Conservation (phyloP, 2,113 vertebrate genomes). For the Hemibagrus wyckioides region DNA sequence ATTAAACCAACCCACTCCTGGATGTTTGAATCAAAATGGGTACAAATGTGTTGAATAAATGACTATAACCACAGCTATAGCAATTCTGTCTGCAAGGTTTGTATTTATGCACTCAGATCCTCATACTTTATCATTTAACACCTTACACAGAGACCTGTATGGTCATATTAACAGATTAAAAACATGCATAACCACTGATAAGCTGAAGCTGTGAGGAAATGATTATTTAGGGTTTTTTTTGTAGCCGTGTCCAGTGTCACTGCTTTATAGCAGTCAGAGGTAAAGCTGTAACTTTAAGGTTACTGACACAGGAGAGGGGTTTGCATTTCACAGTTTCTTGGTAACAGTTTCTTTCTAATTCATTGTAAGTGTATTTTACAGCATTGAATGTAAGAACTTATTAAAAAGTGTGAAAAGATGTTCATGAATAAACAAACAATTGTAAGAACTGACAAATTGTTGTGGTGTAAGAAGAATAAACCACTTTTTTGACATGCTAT, state of each 20-base stretch:
- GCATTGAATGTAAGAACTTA: background rate
- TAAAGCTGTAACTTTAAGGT: background rate
- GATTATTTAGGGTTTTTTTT: too few relatives aligned
- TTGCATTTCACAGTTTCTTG: background rate
- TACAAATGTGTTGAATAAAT: background rate
- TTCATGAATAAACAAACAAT: background rate
- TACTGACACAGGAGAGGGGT: background rate
- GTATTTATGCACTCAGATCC: background rate
- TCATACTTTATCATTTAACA: background rate
- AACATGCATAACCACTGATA: background rate
- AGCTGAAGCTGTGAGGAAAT: background rate
- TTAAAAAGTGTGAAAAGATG: background rate
- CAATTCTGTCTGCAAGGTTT: background rate
- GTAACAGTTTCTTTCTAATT: background rate
- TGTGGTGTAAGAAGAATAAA: background rate
- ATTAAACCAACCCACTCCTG: background rate
- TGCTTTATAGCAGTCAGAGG: background rate
- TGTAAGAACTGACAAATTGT: background rate
- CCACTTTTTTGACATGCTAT: background rate
- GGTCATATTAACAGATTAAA: background rate
- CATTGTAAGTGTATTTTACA: background rate
- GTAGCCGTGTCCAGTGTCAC: too few relatives aligned
- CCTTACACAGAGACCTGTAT: background rate
- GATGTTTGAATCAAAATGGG: background rate
- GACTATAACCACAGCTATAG: background rate